These are phyloP conservation scores for Montipora sp. DNA, from an alignment of 64 coral and sea anemone species.

Conservation along the genomic window DNA sequence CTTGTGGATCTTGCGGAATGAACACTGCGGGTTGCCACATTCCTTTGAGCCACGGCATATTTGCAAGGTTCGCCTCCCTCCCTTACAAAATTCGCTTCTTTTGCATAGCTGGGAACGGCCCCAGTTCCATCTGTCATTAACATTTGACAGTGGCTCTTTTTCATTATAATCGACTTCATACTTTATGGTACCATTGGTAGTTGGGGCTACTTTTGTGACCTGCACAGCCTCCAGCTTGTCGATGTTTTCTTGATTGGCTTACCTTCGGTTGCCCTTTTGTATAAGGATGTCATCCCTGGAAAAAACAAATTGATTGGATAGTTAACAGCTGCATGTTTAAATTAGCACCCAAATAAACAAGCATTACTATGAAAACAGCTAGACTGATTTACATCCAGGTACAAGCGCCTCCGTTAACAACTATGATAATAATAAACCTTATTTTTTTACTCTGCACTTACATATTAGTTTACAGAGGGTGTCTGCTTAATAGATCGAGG, in stretches of 20 bases:
- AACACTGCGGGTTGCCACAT: conserved; percentile 2
- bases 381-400: conserved; percentile 28
- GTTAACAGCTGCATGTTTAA: conserved; percentile 31
- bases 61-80: conserved; percentile 38
- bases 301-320: conserved; percentile 9
- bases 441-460: conserved; percentile 26
- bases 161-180: conserved; percentile 38
- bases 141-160: conserved; percentile 12
- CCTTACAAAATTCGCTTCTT: conserved; percentile 45
- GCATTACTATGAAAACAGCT: conserved; percentile 27
- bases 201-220: conserved; percentile 25
- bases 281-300: conserved; percentile 21
- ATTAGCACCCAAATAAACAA: conserved; percentile 26
- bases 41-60: conserved; percentile 15
- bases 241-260: conserved; percentile 20
- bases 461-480: conserved; percentile 26
- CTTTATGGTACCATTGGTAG: background rate
- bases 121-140: conserved; percentile 44
- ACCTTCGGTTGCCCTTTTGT: conserved; percentile 1
- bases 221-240: conserved; percentile 17
- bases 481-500: conserved; percentile 19
- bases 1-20: conserved; percentile 33
- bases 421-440: conserved; percentile 21
- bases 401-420: conserved; percentile 13
- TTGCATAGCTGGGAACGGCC: conserved; percentile 35